Conservation (phyloP, 2,888 invertebrate species). For the Orthonevra nobilis region DNA sequence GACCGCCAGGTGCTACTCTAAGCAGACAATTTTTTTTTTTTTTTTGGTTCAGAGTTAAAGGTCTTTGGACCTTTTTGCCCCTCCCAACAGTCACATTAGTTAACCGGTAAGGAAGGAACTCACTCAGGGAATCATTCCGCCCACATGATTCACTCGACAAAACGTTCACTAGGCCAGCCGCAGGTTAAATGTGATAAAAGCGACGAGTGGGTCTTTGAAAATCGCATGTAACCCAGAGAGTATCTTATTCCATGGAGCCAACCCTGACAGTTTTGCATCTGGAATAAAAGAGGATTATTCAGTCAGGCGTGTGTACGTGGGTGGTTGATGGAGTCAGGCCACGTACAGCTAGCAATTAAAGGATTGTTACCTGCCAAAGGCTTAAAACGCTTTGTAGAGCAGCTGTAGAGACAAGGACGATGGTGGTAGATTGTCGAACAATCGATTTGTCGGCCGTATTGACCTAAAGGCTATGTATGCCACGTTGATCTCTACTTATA, state of each 20-base stretch:
- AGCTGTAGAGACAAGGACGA: slow-evolving; percentile 7
- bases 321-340: slow-evolving; percentile 15
- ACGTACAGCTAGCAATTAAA: slow-evolving; percentile 52
- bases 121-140: slow-evolving; percentile 32
- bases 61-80: slow-evolving; percentile 31
- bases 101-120: slow-evolving; percentile 34
- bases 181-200: slow-evolving; percentile 51
- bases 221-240: slow-evolving; percentile 20
- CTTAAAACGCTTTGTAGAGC: slow-evolving; percentile 9
- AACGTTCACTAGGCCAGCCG: slow-evolving; percentile 20
- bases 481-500: slow-evolving; percentile 40
- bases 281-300: slow-evolving; percentile 41
- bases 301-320: slow-evolving; percentile 5
- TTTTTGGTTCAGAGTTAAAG: slow-evolving; percentile 29
- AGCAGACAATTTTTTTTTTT: slow-evolving; percentile 10
- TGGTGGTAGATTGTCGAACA: slow-evolving; percentile 5
- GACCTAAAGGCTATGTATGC: slow-evolving; percentile 1
- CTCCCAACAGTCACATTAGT: slow-evolving; percentile 53
- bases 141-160: slow-evolving; percentile 56
- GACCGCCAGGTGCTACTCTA: slow-evolving; percentile 40
- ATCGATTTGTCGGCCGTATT: slow-evolving; percentile 10
- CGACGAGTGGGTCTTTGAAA: slow-evolving; percentile 26
- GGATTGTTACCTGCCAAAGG: slow-evolving; percentile 48
- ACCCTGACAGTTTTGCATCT: slow-evolving; percentile 31
- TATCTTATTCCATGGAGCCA: slow-evolving; percentile 1